Base-by-base conservation (phyloP, 2,797 vertebrate genomes). In the Tenualosa thibaudeaui region DNA sequence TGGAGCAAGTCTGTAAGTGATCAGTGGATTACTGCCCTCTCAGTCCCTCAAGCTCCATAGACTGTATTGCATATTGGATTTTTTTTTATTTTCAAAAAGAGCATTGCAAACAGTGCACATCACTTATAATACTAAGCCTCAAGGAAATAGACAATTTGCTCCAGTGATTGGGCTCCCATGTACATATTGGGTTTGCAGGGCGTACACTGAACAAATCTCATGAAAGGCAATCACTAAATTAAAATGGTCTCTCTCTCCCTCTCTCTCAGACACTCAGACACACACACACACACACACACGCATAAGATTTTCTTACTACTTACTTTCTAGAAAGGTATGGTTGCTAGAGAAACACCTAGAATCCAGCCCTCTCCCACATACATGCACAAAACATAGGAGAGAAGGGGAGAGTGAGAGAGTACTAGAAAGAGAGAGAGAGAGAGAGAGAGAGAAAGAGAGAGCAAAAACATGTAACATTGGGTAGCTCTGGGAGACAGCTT, bases 41-140 rank as follows among this genome's bases (percentile, higher is more conserved):
- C 84, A 89, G 84, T 89, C 89, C 86, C 85, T 87, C 82, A 62
- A 85, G 90, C 88, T 89, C 82, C 62, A 84, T 81, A 75, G 46
- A 75, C 86, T 89, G 82, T 92, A 92, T 93, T 94, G 92, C 92
- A 94, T 94, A 94, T 91, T 92, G 93, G 91, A 93, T 71, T 13
- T 37, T 75, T 75, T 43, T 75, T 40, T 68, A 31, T 71, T 19
- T 40, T 40, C 31, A 75, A 43, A 75, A 75, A 75, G 68, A 75
- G 68, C 68, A 40, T 75, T 75, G 68, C 68, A 75, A 75, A 93
- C 90, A 91, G 90, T 89, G 88, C 85, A 90, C 88, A 49, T 81
- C 6, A 81, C 86, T 94, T 91, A 92, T 75, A 94, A 94, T 90
- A 94, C 93, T 90, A 91, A 92, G 88, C 89, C 86, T 81, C 85